Evolutionary conservation across 2,888 invertebrate genomes (phyloP).

Genomic region (Cremastobaeus sp.): DNA sequence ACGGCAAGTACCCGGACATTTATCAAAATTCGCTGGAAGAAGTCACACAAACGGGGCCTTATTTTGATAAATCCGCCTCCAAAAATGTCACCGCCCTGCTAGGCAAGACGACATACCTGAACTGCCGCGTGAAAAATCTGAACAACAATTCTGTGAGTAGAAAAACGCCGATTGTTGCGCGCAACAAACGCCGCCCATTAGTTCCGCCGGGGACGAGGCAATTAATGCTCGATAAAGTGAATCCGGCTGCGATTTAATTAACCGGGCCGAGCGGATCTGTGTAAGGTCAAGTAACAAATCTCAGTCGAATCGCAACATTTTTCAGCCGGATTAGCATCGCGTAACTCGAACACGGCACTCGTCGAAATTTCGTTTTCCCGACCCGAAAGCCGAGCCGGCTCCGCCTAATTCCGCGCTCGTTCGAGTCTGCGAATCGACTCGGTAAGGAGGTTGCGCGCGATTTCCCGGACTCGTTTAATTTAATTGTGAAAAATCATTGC

Average conservation of each 20-base stretch:
- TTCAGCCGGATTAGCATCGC: constrained; percentile 10
- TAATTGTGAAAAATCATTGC: constrained; percentile 4
- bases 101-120: constrained; percentile 93
- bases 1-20: constrained; percentile 75
- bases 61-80: constrained; percentile 86
- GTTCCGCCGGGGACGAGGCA: too few species aligned
- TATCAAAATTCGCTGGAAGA: constrained; percentile 77
- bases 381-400: too few species aligned
- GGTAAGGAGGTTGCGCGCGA: background rate
- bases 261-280: background rate
- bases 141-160: constrained; percentile 95
- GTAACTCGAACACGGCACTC: background rate
- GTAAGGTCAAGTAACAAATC: constrained; percentile 4
- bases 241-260: constrained; percentile 22
- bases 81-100: constrained; percentile 90
- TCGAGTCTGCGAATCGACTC: too few species aligned
- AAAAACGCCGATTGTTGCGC: too few species aligned
- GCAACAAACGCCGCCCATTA: too few species aligned
- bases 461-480: background rate
- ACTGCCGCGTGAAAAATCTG: constrained; percentile 93
- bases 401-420: too few species aligned
- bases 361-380: background rate
- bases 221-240: too few species aligned
- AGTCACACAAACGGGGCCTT: constrained; percentile 84
- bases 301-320: constrained; percentile 14